Conservation (phyloP, 2,888 invertebrate species). For the Ichneumoninae sp. region DNA sequence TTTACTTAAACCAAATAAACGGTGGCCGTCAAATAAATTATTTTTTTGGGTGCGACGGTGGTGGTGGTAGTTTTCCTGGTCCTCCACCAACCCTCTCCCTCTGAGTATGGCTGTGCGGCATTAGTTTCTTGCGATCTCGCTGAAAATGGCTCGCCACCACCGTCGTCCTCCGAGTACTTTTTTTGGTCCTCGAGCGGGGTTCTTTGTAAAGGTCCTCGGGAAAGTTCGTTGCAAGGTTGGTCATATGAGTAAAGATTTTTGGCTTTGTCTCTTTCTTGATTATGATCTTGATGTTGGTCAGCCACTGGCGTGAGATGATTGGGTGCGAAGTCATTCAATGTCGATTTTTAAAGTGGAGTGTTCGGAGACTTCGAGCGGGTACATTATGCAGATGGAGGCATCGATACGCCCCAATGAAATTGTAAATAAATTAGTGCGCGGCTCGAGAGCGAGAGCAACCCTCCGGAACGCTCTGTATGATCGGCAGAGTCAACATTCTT, state of each 20-base stretch:
- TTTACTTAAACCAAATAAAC: too few relatives aligned
- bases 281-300: too few relatives aligned
- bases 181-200: not conserved
- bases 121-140: slow-evolving; percentile 41
- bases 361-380: not conserved
- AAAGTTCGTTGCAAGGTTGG: not conserved
- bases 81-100: slow-evolving; percentile 34
- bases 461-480: slow-evolving; percentile 61
- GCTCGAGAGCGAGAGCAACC: slow-evolving; percentile 30
- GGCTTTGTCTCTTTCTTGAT: too few relatives aligned
- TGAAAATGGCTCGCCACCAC: slow-evolving; percentile 42
- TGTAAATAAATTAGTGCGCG: slow-evolving; percentile 77
- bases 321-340: not conserved
- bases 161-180: slow-evolving; percentile 24
- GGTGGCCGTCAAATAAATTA: too few relatives aligned
- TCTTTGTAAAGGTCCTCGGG: not conserved
- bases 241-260: too few relatives aligned
- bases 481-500: slow-evolving; percentile 76
- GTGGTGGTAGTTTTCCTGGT: slow-evolving; percentile 24
- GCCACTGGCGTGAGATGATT: not conserved
- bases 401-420: slow-evolving; percentile 69
- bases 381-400: slow-evolving; percentile 9
- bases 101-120: not conserved
- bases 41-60: too few relatives aligned
- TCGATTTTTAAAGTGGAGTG: not conserved